phyloP scores from a whole-genome alignment of 2,113 vertebrate genomes.

The Sinocyclocheilus maitianheensis region DNA sequence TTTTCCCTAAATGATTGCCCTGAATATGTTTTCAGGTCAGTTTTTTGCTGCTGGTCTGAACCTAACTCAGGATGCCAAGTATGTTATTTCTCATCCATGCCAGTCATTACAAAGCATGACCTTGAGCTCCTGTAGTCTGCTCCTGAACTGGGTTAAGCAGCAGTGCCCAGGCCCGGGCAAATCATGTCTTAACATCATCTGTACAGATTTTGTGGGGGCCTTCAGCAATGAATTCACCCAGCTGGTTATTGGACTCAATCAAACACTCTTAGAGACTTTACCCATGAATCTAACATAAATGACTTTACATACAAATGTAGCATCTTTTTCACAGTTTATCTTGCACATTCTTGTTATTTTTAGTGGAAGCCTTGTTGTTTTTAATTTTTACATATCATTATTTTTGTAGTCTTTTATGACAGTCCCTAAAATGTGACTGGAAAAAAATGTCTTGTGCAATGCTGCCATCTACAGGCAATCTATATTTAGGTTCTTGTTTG shows the following conservation, averaged over 20 bases:
- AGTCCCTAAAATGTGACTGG: not conserved
- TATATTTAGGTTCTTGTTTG: not conserved
- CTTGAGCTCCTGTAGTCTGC: conserved; percentile 45
- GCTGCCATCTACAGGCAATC: conserved; percentile 26
- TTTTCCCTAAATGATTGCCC: not conserved
- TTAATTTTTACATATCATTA: too few relatives aligned
- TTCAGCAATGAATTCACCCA: conserved; percentile 64
- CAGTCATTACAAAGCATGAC: conserved; percentile 72
- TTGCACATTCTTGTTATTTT: too few relatives aligned
- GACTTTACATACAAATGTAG: not conserved
- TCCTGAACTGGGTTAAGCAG: conserved; percentile 68
- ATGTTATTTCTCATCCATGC: conserved; percentile 70
- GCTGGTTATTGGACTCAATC: conserved; percentile 71
- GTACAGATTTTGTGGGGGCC: conserved; percentile 72
- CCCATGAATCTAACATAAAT: not conserved
- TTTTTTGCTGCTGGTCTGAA: conserved; percentile 78
- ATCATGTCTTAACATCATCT: conserved; percentile 69
- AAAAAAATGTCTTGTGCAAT: not conserved
- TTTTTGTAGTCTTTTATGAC: not conserved
- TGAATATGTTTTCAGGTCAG: conserved; percentile 53
- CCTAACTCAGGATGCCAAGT: conserved; percentile 70
- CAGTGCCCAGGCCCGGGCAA: conserved; percentile 63
- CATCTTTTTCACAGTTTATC: too few relatives aligned
- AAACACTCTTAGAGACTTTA: conserved; percentile 47
- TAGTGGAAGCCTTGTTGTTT: too few relatives aligned